Conservation (phyloP, 2,113 vertebrate species). For the Chionomys nivalis region DNA sequence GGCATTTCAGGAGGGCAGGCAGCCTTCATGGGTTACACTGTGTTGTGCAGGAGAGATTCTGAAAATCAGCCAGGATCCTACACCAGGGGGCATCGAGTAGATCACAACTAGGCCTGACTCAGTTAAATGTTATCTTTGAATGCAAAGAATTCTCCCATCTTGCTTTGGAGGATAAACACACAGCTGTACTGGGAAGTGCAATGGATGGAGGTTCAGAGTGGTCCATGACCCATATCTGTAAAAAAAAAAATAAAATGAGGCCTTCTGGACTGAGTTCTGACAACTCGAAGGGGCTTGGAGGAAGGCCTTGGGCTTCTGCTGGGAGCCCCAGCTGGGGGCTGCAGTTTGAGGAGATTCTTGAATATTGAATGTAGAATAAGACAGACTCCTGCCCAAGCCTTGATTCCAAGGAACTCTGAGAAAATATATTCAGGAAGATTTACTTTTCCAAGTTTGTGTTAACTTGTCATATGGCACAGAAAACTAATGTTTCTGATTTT, state of each 20-base stretch:
- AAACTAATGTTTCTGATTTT: background rate
- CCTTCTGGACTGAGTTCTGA: background rate
- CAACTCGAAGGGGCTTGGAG: too few species aligned
- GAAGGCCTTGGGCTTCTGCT: too few species aligned
- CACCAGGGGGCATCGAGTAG: background rate
- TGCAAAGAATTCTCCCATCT: background rate
- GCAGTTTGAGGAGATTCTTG: background rate
- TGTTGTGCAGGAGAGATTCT: background rate
- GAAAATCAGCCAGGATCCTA: background rate
- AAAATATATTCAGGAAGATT: background rate
- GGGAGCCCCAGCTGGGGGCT: background rate
- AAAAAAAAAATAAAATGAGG: background rate
- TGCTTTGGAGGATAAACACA: background rate
- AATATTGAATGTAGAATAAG: background rate
- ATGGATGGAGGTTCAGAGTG: background rate
- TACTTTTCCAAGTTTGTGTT: background rate
- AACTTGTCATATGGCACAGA: background rate
- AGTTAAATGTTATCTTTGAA: background rate
- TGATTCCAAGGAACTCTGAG: background rate
- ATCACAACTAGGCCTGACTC: background rate
- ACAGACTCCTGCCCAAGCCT: background rate
- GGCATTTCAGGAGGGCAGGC: background rate
- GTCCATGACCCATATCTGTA: too few species aligned
- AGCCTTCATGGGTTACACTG: background rate
- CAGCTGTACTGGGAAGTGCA: too few species aligned